phyloP scores from a whole-genome alignment of 2,888 invertebrate genomes.

The Agrypnus murinus region DNA sequence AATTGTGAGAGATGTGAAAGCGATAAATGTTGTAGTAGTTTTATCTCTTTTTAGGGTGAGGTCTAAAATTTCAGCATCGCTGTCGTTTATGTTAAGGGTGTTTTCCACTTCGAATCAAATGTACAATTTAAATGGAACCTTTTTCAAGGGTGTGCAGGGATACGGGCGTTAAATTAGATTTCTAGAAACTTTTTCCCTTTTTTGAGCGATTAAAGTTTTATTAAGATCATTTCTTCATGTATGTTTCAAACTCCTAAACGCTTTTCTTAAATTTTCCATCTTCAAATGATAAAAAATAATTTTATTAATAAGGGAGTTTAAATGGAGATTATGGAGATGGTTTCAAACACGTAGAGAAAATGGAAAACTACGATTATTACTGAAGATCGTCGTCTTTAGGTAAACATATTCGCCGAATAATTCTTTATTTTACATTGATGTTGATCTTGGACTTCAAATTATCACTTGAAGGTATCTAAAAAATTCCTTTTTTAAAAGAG shows the following conservation, averaged over 20 bases:
- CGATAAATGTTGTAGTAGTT: slow-evolving; percentile 5
- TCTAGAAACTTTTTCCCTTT: too few relatives aligned
- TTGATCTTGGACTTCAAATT: too few relatives aligned
- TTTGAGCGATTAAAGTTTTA: too few relatives aligned
- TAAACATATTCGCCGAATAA: slow-evolving; percentile 10
- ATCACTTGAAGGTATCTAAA: slow-evolving; percentile 15
- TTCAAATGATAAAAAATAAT: too few relatives aligned
- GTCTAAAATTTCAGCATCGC: slow-evolving; percentile 3
- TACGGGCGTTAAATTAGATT: slow-evolving; percentile 9
- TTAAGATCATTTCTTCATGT: too few relatives aligned
- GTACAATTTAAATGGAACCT: slow-evolving; percentile 20
- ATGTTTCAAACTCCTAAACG: too few relatives aligned
- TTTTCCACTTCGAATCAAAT: slow-evolving; percentile 16
- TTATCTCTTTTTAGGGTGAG: slow-evolving; percentile 3
- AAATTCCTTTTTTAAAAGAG: too few relatives aligned
- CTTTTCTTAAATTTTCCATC: too few relatives aligned
- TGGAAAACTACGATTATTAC: background rate
- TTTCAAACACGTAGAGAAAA: slow-evolving; percentile 1
- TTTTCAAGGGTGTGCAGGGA: slow-evolving; percentile 3
- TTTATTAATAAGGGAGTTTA: too few relatives aligned
- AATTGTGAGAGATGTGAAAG: slow-evolving; percentile 6
- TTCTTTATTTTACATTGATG: slow-evolving; percentile 11
- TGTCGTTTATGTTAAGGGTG: slow-evolving; percentile 2
- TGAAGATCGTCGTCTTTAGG: background rate
- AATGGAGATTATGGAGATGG: background rate